Base-by-base conservation (phyloP, 2,113 vertebrate species). In the Paramormyrops kingsleyae region DNA sequence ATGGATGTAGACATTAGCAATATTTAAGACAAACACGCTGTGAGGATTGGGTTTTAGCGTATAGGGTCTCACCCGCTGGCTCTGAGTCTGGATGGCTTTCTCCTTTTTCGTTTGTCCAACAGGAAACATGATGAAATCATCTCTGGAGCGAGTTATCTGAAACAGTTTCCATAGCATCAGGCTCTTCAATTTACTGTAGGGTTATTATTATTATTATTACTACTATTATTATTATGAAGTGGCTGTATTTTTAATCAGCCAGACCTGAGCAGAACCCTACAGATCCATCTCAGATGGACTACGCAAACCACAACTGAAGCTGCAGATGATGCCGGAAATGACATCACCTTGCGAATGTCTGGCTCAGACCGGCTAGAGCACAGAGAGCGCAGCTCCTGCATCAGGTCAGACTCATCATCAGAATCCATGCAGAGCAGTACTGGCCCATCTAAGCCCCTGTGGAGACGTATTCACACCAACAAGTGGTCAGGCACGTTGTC, bases 321-420 rank as follows among this genome's bases (percentile, higher is more conserved):
- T 39, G 86, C 13, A 15, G n/a, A 27, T 59, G 86, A 24, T 24
- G 15, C 5, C 2, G 10, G 17, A 59, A n/a, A 59, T 24, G 31
- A 31, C 17, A 0, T 4, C 95, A 99, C 98, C 97, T 97, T 98
- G 96, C 97, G 98, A 94, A 99, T 98, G 92, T 99, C 98, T 83
- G 98, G 97, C 94, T 99, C 98, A 0, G 98, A 99, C 94, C 96
- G 97, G 96, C 98, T 99, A 94, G 97, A 98, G 95, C 97, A 98
- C 97, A 99, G 95, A 83, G 96, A 97, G 94, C 97, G 97, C 91
- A 99, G 97, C 92, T 99, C 97, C 92, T 95, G 94, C 91, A 99
- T 97, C 91, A 99, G 94, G 93, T 99, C 97, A 0, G 95, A 95
- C 92, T 98, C 97, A 88, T 98, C 98, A 62, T 98, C 97, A 6